Evolutionary conservation across 2,888 invertebrate genomes (phyloP).

Genomic region (Saturnia pavonia): DNA sequence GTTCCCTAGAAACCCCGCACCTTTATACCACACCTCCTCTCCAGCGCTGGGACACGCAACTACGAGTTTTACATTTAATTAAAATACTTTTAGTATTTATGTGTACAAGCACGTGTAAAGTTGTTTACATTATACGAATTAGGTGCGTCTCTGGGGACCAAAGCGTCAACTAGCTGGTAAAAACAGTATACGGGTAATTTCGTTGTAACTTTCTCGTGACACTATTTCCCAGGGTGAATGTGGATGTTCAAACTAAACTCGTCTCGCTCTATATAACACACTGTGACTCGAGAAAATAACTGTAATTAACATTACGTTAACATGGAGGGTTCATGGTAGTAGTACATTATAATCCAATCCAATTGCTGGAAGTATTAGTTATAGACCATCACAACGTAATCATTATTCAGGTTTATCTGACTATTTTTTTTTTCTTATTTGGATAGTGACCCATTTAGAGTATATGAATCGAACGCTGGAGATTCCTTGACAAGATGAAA

Average conservation of each 20-base stretch:
- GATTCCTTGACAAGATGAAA: too few relatives aligned
- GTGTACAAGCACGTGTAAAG: slow-evolving; percentile 10
- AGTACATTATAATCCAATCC: too few relatives aligned
- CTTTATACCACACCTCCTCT: background rate
- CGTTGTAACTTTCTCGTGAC: background rate
- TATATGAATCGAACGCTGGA: too few relatives aligned
- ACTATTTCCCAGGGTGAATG: background rate
- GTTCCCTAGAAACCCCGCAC: background rate
- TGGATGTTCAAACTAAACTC: background rate
- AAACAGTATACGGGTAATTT: too few relatives aligned
- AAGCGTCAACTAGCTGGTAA: slow-evolving; percentile 1
- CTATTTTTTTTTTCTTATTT: too few relatives aligned
- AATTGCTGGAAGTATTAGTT: too few relatives aligned
- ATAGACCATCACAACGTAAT: too few relatives aligned
- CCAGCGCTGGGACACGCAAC: slow-evolving; percentile 11
- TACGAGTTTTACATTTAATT: slow-evolving; percentile 29
- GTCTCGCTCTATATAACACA: background rate
- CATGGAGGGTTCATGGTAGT: too few relatives aligned
- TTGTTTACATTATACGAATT: slow-evolving; percentile 17
- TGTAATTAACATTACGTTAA: too few relatives aligned
- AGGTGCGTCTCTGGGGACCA: slow-evolving; percentile 7
- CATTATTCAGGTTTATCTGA: too few relatives aligned
- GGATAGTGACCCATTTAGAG: too few relatives aligned
- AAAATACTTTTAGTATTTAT: slow-evolving; percentile 33
- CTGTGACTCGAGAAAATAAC: too few relatives aligned